Percentiles rank a stretch among this genome's conserved stretches.
Evolutionary conservation across 2,888 invertebrate species (phyloP).

Genomic region (Drosophila kuntzei): DNA sequence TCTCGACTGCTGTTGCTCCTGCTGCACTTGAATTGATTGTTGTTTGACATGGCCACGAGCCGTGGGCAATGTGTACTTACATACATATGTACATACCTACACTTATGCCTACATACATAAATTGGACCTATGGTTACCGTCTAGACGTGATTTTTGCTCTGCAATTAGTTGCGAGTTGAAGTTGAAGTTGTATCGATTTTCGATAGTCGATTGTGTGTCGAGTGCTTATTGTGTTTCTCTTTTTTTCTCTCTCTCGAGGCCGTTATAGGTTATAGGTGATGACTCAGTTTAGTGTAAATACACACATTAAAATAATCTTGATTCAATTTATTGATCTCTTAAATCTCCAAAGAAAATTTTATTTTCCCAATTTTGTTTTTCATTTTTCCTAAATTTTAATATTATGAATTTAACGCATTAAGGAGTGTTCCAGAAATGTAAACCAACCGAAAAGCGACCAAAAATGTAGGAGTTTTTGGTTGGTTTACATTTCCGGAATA

Average conservation of each 20-base stretch:
- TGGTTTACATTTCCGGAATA: too few relatives aligned
- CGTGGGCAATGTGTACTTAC: slow-evolving; percentile 41
- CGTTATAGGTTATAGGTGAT: too few relatives aligned
- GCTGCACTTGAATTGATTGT: slow-evolving; percentile 64
- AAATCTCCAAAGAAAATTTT: too few relatives aligned
- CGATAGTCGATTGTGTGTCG: slow-evolving; percentile 37
- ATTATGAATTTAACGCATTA: too few relatives aligned
- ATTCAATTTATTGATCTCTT: not conserved
- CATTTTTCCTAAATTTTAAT: too few relatives aligned
- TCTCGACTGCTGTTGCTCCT: slow-evolving; percentile 12
- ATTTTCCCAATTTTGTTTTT: too few relatives aligned
- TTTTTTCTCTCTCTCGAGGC: not conserved
- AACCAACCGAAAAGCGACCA: too few relatives aligned
- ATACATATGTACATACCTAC: not conserved
- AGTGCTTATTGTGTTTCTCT: slow-evolving; percentile 27
- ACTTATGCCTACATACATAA: not conserved
- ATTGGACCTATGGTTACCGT: slow-evolving; percentile 39
- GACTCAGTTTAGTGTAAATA: not conserved
- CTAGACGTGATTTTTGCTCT: slow-evolving; percentile 42
- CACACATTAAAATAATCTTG: not conserved
- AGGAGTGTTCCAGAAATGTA: too few relatives aligned
- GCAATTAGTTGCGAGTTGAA: slow-evolving; percentile 46
- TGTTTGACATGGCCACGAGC: slow-evolving; percentile 65
- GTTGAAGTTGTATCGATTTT: slow-evolving; percentile 16
- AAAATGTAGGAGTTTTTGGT: too few relatives aligned